These are phyloP conservation scores for Diacarnus erythraeanus DNA, from an alignment of 37 sponge, comb jelly and placozoan species.

Conservation along the genomic window DNA sequence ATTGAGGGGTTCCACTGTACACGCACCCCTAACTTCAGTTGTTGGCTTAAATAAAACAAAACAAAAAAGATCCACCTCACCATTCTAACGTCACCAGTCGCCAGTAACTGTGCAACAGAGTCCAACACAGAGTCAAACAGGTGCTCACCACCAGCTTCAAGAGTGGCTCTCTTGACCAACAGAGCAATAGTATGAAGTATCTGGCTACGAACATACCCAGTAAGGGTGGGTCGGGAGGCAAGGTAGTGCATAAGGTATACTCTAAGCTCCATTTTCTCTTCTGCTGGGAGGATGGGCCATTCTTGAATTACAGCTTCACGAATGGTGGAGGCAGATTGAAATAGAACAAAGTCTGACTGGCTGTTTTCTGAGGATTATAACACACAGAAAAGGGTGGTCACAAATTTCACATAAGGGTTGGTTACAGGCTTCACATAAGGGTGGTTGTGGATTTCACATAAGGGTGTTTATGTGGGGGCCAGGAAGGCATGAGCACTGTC, in stretches of 20 bases:
- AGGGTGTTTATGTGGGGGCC: too few relatives aligned
- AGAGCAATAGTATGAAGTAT: conserved; percentile 31
- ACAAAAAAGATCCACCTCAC: conserved; percentile 10
- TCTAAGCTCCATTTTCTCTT: conserved; percentile 28
- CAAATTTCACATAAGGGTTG: too few relatives aligned
- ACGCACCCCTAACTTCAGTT: background rate
- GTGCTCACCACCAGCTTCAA: conserved; percentile 4
- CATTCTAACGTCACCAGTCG: conserved; percentile 18
- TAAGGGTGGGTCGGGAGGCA: conserved; percentile 11
- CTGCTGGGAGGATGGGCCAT: conserved; percentile 50
- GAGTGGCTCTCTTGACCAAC: conserved; percentile 59
- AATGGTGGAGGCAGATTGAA: conserved; percentile 69
- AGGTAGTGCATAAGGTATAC: conserved; percentile 52
- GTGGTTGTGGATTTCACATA: too few relatives aligned
- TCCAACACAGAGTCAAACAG: conserved; percentile 46
- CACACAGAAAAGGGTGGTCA: too few relatives aligned
- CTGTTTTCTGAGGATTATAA: conserved; percentile 46
- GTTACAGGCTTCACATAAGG: too few relatives aligned
- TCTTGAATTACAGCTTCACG: conserved; percentile 66
- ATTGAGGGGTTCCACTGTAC: background rate
- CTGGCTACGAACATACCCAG: conserved; percentile 34
- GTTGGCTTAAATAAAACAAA: background rate
- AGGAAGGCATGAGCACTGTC: too few relatives aligned
- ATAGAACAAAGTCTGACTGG: conserved; percentile 55
- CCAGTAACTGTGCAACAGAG: conserved; percentile 44